Base-by-base conservation (phyloP, 2,797 vertebrate species). In the Bufotes viridis region DNA sequence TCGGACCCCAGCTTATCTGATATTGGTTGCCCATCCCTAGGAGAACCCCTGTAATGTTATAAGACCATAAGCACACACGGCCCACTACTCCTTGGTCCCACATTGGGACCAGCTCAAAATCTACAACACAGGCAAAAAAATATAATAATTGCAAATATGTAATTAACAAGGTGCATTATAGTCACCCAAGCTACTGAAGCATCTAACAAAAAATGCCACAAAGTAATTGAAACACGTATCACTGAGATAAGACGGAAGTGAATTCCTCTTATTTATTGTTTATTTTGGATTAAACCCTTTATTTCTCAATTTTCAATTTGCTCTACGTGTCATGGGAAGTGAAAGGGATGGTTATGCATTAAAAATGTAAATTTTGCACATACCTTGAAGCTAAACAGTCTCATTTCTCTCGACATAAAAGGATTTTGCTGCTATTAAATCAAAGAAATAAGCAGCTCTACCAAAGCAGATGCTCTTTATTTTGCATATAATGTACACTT, bases 401-500 rank as follows among this genome's bases (percentile, higher is more conserved):
- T 72, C 20, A 69, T 70, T 79, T 58, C 53, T 24, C 34, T 70
- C 10, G 0, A 60, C 29, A 80, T 72, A 82, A 69, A 86, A 34
- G 58, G 26, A 65, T n/a, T 78, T 72, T 75, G 5, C 63, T 15
- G 58, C 49, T 51, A 76, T 63, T 89, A 89, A 82, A 89, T 89
- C 78, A 78, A 42, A 69, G 63, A 82, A 89, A 82, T 70, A 74
- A 81, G 63, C 58, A 63, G 82, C 81, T 88, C 9, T 53, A 60
- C n/a, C 26, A 42, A 26, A 86, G 72, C 61, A 78, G 53, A 82
- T 72, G 84, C 72, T 78, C 81, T 86, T 82, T 69, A 85, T 75
- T 85, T 81, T 86, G 67, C 51, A 75, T 86, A 76, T 85, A 86
- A 86, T 82, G 51, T 22, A 10, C 24, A 67, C 34, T 74, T 88